phyloP scores from a whole-genome alignment of 2,888 invertebrate genomes.

The Xanthia icteritia region DNA sequence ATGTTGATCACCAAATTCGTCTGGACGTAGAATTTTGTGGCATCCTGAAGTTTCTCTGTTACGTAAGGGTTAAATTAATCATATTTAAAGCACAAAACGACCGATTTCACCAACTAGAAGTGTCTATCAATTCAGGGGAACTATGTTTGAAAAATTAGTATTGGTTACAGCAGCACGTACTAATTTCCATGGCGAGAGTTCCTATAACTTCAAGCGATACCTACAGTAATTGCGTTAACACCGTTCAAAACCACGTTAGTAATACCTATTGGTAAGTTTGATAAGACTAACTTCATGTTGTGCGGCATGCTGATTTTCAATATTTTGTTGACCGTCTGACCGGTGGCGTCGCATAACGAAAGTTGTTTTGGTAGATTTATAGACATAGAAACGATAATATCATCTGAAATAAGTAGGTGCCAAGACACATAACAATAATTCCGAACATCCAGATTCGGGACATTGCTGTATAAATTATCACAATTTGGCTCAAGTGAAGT shows the following conservation, averaged over 20 bases:
- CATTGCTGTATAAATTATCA: background rate
- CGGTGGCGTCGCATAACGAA: background rate
- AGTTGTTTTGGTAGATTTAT: background rate
- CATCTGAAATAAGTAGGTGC: background rate
- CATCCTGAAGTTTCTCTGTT: background rate
- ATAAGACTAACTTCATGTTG: conserved; percentile 3
- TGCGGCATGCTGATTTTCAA: background rate
- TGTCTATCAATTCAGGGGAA: background rate
- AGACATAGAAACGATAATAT: background rate
- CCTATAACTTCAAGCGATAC: conserved; percentile 15
- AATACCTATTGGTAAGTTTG: conserved; percentile 10
- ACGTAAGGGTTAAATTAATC: background rate
- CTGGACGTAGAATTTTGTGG: background rate
- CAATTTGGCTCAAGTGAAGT: background rate
- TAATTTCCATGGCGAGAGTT: background rate
- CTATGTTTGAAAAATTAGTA: background rate
- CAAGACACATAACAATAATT: background rate
- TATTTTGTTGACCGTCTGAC: background rate
- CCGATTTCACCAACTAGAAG: background rate
- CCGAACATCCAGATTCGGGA: background rate
- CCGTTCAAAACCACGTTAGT: conserved; percentile 22
- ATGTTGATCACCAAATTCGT: too few relatives aligned
- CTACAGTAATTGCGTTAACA: conserved; percentile 18
- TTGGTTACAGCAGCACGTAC: conserved; percentile 2
- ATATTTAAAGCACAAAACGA: background rate